These are phyloP conservation scores for western clawed frog (Xenopus tropicalis) DNA, from an alignment of 2,113 vertebrate species.

Conservation along the genomic window DNA sequence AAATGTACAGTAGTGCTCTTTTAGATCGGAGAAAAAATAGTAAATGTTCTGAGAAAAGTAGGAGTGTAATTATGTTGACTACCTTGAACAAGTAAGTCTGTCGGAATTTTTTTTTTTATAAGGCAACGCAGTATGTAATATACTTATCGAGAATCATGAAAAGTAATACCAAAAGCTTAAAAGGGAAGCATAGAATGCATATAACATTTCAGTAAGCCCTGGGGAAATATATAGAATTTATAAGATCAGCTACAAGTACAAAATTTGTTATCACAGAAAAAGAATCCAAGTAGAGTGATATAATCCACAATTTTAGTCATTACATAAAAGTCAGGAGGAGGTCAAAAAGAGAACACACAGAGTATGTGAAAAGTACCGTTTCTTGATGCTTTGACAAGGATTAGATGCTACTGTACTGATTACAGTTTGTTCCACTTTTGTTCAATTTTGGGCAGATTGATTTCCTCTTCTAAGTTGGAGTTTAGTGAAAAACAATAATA, in stretches of 20 bases:
- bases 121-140: too few relatives aligned
- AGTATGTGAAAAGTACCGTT: background rate
- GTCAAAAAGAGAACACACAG: background rate
- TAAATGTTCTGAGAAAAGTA: too few relatives aligned
- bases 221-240: too few relatives aligned
- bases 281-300: background rate
- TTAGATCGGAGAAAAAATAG: background rate
- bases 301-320: too few relatives aligned
- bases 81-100: too few relatives aligned
- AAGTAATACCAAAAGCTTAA: too few relatives aligned
- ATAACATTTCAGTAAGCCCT: too few relatives aligned
- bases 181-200: too few relatives aligned
- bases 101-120: too few relatives aligned
- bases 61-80: too few relatives aligned
- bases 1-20: background rate
- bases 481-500: background rate
- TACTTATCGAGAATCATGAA: too few relatives aligned
- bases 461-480: background rate
- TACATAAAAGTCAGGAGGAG: background rate
- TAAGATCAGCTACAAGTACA: background rate
- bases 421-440: background rate
- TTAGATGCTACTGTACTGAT: slow-evolving; percentile 3
- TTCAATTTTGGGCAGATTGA: slow-evolving; percentile 3
- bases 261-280: background rate
- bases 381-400: background rate